phyloP scores from a whole-genome alignment of 2,888 invertebrate species.

The Eupithecia vulgata region DNA sequence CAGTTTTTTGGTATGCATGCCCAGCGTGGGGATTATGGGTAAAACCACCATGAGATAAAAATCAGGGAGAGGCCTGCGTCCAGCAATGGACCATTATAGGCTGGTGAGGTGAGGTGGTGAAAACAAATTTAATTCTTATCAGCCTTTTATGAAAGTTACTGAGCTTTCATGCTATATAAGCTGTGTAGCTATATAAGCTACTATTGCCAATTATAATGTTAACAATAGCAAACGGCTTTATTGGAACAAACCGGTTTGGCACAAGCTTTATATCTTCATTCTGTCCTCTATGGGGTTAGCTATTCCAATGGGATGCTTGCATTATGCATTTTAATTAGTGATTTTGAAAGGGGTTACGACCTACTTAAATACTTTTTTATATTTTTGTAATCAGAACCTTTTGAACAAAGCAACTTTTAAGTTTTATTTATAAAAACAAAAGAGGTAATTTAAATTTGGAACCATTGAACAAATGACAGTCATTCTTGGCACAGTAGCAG shows the following conservation, averaged over 20 bases:
- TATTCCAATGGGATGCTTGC: constrained; percentile 44
- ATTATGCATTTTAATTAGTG: constrained; percentile 52
- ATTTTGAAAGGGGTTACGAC: constrained; percentile 23
- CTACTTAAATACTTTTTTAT: neutral
- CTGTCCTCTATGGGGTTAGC: constrained; percentile 23
- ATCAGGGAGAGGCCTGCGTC: too few species aligned
- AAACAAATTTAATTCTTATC: neutral
- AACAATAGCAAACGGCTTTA: constrained; percentile 71
- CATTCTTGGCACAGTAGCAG: neutral
- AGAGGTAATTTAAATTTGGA: neutral
- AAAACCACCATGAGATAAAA: too few species aligned
- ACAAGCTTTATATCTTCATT: constrained; percentile 53
- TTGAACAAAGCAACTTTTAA: neutral
- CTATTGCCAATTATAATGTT: constrained; percentile 76
- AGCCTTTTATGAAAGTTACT: neutral
- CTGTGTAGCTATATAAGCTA: constrained; percentile 63
- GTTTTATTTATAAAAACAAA: neutral
- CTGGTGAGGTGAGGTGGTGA: too few species aligned
- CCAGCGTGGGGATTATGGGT: too few species aligned
- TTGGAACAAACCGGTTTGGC: constrained; percentile 74
- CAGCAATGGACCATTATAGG: too few species aligned
- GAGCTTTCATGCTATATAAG: constrained; percentile 37
- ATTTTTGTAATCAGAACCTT: neutral
- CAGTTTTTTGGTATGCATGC: too few species aligned
- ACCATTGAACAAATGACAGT: neutral